Base-by-base conservation (phyloP, 2,888 invertebrate genomes). In the Serrognathus titanus region DNA sequence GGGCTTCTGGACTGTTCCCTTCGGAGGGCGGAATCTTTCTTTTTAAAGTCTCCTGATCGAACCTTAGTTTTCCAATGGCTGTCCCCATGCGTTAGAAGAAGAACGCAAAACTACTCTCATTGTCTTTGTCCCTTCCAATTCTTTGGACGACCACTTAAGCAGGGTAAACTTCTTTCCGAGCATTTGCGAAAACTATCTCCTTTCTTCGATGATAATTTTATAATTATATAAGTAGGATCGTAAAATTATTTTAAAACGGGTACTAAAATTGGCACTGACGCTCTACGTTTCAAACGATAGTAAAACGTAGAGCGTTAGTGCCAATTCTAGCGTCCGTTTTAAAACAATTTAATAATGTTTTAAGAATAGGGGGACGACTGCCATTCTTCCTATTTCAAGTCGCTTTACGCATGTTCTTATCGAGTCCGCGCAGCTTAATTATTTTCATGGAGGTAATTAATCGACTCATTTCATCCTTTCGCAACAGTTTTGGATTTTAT, bases 401-500 rank as follows among this genome's bases (percentile, higher is more conserved):
- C 45, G 40, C 4, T 16, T 61, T 8, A 54, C 57, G 1, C 8
- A 57, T 31, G 38, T 65, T 41, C 51, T 65, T 7, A 60, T 65
- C n/a, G 63, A 61, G 16, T 51, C 63, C 50, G 49, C 58, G 7
- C 62, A 63, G 49, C 57, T 63, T n/a, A 61, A 61, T 20, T 53
- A 65, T 55, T 53, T 60, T 7, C 64, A 65, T 48, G 31, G 64
- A 7, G 62, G 65, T 6, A 50, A 61, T 1, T 55, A 60, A 16
- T 55, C 58, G 37, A 43, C 62, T 8, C 48, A 53, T 12, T 63
- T 57, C 5, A 13, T 65, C 24, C 40, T 64, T 12, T 39, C 48
- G n/a, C 58, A 63, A 57, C 62, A 61, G 52, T 65, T 48, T 48
- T 65, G 65, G 65, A 64, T 65, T 40, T 11, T 65, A 13, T 59